These are phyloP conservation scores for Alentia gelatinosa DNA, from an alignment of 2,888 invertebrate genomes.

Conservation along the genomic window DNA sequence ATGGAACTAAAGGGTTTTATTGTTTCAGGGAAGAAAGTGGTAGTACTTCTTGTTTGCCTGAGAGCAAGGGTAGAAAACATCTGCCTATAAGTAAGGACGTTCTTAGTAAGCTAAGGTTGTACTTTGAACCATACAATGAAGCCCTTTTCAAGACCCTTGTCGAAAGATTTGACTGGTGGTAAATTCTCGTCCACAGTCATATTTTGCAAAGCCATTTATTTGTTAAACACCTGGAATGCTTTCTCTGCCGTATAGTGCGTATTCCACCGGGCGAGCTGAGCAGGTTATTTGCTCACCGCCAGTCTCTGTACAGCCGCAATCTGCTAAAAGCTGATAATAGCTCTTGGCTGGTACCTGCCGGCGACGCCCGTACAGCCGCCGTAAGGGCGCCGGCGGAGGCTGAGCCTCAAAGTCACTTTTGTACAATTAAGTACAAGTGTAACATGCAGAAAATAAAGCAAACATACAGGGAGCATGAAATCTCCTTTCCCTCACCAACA, in stretches of 20 bases:
- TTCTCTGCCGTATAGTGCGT: not conserved
- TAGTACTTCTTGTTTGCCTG: not conserved
- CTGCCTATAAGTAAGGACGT: not conserved
- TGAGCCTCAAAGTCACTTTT: no score
- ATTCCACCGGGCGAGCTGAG: not conserved
- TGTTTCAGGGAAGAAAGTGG: not conserved
- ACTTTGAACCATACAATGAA: not conserved
- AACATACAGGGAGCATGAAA: no score
- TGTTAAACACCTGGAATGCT: not conserved
- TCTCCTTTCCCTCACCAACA: no score
- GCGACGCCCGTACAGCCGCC: no score
- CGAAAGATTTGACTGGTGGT: not conserved
- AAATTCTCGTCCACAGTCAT: no score
- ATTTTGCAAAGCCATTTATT: no score
- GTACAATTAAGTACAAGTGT: no score
- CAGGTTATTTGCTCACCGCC: not conserved
- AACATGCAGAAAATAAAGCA: no score
- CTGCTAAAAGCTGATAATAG: not conserved
- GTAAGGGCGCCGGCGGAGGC: no score
- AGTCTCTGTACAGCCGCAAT: not conserved
- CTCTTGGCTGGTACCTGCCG: not conserved
- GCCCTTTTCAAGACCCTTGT: not conserved
- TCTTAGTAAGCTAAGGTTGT: not conserved
- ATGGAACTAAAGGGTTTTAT: not conserved
- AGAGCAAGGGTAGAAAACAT: not conserved